Percentiles rank a stretch among this genome's conserved stretches.
Conservation (phyloP, 1,140 invertebrate species). For the Drosophila saltans region DNA sequence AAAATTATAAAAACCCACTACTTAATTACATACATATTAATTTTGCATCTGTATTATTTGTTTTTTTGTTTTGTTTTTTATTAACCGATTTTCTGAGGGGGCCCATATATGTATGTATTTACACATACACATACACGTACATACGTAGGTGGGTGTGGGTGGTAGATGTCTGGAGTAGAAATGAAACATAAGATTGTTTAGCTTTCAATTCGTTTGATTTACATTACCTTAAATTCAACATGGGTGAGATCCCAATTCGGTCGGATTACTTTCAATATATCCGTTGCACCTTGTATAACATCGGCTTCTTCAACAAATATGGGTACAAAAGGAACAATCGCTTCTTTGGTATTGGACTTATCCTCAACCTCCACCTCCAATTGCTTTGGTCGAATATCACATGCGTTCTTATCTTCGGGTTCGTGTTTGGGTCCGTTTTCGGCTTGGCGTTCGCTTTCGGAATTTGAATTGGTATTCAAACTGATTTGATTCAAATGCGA, state of each 20-base stretch:
- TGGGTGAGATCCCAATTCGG: conserved; percentile 84
- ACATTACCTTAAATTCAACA: conserved; percentile 84
- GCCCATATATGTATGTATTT: conserved; percentile 2
- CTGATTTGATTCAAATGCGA: conserved; percentile 67
- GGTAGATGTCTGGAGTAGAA: conserved; percentile 47
- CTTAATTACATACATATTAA: conserved; percentile 29
- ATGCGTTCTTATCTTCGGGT: conserved; percentile 36
- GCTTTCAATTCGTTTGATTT: conserved; percentile 22
- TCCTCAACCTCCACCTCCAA: conserved; percentile 38
- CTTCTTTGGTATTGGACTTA: conserved; percentile 43
- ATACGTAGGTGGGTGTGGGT: conserved; percentile 13
- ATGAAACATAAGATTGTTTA: conserved; percentile 36
- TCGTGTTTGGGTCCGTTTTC: conserved; percentile 37
- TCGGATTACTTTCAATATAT: conserved; percentile 84
- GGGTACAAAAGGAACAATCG: conserved; percentile 76
- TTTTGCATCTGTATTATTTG: background rate
- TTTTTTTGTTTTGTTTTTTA: background rate
- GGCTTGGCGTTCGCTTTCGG: conserved; percentile 35
- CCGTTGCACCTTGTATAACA: conserved; percentile 84
- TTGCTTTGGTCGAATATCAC: conserved; percentile 47
- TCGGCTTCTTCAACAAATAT: conserved; percentile 85
- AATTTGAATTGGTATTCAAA: conserved; percentile 55
- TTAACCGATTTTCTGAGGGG: conserved; percentile 27
- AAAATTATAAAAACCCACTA: conserved; percentile 22
- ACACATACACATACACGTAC: background rate